phyloP scores from a whole-genome alignment of 2,797 vertebrate genomes.

The Schizopygopsis malacanthus region DNA sequence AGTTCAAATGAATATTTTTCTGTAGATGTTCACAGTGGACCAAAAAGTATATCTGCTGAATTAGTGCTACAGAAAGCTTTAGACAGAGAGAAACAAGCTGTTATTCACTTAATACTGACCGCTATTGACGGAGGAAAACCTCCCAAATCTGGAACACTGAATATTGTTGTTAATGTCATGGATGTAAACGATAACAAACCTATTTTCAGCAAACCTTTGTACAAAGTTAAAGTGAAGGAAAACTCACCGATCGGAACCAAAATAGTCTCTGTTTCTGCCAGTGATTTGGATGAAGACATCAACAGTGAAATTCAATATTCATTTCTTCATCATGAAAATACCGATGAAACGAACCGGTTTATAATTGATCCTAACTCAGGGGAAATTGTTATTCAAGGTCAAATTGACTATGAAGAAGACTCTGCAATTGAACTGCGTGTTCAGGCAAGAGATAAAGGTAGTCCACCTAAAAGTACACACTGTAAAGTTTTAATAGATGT shows the following conservation, averaged over 20 bases:
- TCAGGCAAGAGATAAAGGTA: constrained; percentile 71
- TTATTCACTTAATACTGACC: constrained; percentile 70
- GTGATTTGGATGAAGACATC: constrained; percentile 71
- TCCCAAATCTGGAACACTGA: constrained; percentile 71
- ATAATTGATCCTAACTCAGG: constrained; percentile 71
- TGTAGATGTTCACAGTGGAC: constrained; percentile 71
- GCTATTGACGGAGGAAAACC: constrained; percentile 82
- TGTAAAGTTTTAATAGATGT: constrained; percentile 75
- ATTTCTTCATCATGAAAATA: constrained; percentile 48
- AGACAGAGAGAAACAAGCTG: constrained; percentile 76
- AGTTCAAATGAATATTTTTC: constrained; percentile 76
- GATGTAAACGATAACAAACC: constrained; percentile 84
- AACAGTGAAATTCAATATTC: constrained; percentile 71
- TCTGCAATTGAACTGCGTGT: constrained; percentile 79
- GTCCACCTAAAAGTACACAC: constrained; percentile 60
- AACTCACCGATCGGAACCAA: constrained; percentile 58
- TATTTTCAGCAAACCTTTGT: constrained; percentile 70
- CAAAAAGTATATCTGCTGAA: constrained; percentile 70
- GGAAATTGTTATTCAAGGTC: constrained; percentile 75
- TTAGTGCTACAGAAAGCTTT: constrained; percentile 76
- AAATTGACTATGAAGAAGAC: constrained; percentile 79
- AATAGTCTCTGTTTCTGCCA: constrained; percentile 69
- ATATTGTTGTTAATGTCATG: constrained; percentile 73
- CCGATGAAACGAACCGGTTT: constrained; percentile 61
- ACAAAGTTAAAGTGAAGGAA: constrained; percentile 76